These are phyloP conservation scores for Ganaspis sp. DNA, from an alignment of 1,140 invertebrate genomes.

Conservation along the genomic window DNA sequence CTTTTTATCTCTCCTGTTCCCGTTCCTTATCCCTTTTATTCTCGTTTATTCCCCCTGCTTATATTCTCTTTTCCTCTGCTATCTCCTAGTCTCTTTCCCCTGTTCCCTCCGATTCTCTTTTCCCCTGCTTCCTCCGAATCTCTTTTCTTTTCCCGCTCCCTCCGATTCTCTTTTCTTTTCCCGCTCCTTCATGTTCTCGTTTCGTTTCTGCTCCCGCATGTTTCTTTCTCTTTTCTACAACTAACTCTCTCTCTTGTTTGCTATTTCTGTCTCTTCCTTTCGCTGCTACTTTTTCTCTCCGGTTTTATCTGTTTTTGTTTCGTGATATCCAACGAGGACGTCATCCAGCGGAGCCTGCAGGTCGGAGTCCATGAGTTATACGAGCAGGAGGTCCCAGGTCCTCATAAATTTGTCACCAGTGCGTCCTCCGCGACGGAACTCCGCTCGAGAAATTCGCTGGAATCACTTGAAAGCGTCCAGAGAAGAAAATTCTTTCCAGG, in stretches of 20 bases:
- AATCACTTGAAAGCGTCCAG: not conserved
- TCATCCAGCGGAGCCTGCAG: conserved; percentile 35
- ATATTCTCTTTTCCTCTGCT: not conserved
- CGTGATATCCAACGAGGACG: conserved; percentile 52
- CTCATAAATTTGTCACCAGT: conserved; percentile 61
- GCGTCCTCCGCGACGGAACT: conserved; percentile 50
- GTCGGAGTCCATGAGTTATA: conserved; percentile 52
- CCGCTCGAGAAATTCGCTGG: conserved; percentile 25
- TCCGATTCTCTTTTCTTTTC: conserved; percentile 31
- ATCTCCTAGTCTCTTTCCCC: too few species aligned
- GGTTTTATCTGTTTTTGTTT: conserved; percentile 60
- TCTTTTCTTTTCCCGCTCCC: too few species aligned
- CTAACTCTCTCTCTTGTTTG: conserved; percentile 18
- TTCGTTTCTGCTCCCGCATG: not conserved
- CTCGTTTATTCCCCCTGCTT: conserved; percentile 47
- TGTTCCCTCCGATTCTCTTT: too few species aligned
- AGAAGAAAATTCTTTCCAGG: not conserved
- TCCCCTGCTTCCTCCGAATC: too few species aligned
- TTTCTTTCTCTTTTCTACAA: conserved; percentile 36
- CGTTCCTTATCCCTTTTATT: conserved; percentile 39
- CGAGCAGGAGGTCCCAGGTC: conserved; percentile 53
- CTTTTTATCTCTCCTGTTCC: conserved; percentile 21
- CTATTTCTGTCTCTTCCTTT: conserved; percentile 44
- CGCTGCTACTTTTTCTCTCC: conserved; percentile 34
- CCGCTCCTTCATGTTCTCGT: conserved; percentile 46